A percentile compares a stretch with the other conserved stretches of the same genome.
These are phyloP conservation scores for Adelosebastes latens DNA, from an alignment of 2,797 vertebrate genomes.

Conservation along the genomic window DNA sequence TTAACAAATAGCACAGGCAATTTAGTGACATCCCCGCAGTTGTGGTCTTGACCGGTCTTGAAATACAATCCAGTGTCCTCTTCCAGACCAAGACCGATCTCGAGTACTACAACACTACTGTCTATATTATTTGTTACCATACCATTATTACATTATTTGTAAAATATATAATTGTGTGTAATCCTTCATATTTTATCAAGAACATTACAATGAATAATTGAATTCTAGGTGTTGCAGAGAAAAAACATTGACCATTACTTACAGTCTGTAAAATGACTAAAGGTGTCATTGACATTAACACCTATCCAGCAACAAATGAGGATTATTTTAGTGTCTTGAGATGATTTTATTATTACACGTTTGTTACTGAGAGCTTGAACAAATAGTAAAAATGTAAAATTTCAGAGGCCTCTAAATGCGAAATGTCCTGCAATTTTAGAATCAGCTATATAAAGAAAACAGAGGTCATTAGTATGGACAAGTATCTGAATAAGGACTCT, in stretches of 20 bases:
- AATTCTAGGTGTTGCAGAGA: neutral
- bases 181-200: neutral
- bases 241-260: neutral
- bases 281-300: neutral
- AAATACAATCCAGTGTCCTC: no score
- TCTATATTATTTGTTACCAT: neutral
- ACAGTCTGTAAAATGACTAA: neutral
- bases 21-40: no score
- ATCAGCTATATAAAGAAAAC: neutral
- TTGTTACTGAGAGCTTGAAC: neutral
- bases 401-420: neutral
- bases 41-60: no score
- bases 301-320: neutral
- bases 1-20: no score
- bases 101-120: neutral
- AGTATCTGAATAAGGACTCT: neutral
- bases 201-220: neutral
- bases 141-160: neutral
- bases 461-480: neutral
- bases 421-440: neutral
- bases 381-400: neutral
- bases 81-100: no score
- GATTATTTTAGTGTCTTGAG: neutral
- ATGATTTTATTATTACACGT: neutral
- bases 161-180: neutral